Evolutionary conservation across 2,888 invertebrate species (phyloP), one percentile per base, ranked within the genome.

Genomic region (Chrysolina oricalcia): DNA sequence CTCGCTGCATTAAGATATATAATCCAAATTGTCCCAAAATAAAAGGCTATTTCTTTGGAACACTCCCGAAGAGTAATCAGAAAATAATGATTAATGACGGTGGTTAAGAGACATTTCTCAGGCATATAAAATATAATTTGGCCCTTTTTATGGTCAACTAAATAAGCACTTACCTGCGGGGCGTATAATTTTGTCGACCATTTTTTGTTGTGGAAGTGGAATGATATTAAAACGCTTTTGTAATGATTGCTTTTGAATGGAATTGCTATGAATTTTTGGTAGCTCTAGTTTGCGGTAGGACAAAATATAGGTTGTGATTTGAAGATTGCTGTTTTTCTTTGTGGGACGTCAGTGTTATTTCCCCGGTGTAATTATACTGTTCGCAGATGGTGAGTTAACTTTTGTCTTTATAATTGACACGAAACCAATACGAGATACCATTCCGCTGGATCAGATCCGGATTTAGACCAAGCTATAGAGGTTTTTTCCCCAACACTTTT

Each of bases 91-190:
- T 79, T 74, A 74, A 76, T 75, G 76, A 72, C 72, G 72, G 74
- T 75, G 72, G 73, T 80, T 80, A 80, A 80, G 75, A 79, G 80
- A 80, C 81, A 81, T 80, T 78, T 81, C 76, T 75, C 80, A 76
- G 70, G 71, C 77, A 76, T 67, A 76, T 80, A 78, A 80, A 80
- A 78, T 79, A 77, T 81, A 80, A 80, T 81, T 81, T 79, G 75
- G 78, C 66, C 72, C 74, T 80, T 81, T 81, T 80, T 81, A 78
- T 77, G 76, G 78, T 65, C 79, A 70, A 71, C 75, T 71, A 79
- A 79, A 79, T 76, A 75, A 78, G 75, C 76, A 78, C 77, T 78
- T 77, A 77, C 69, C 74, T 59, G 48, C 72, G 69, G 56, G 70
- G 72, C 73, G 63, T 81, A 77, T 81, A 81, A 81, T 81, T 80